A percentile compares a stretch with the other conserved stretches of the same genome.
Conservation (phyloP, 2,797 vertebrate genomes). For the Glyptemys insculpta region DNA sequence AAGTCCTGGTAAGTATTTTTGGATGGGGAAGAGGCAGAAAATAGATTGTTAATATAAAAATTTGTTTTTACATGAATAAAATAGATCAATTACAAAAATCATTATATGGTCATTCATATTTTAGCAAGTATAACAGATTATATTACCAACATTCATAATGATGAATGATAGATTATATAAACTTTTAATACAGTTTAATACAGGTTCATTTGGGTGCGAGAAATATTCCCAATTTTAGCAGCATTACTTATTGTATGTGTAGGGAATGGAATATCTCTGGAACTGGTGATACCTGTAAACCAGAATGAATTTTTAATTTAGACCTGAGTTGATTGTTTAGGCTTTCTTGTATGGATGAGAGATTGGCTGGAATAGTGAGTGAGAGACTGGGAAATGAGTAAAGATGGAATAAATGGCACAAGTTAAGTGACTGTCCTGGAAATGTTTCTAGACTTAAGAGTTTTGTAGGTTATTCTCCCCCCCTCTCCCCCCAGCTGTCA, state of each 20-base stretch:
- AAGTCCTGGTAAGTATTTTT: not conserved
- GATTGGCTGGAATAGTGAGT: not conserved
- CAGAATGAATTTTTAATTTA: not conserved
- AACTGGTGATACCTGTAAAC: not conserved
- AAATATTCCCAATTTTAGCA: not conserved
- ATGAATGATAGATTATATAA: not conserved
- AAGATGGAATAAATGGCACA: not conserved
- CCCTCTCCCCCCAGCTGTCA: not conserved
- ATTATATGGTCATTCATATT: too few species aligned
- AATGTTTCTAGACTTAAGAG: too few species aligned
- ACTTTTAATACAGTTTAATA: not conserved
- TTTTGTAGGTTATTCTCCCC: not conserved
- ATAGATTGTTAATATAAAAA: not conserved
- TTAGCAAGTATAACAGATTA: too few species aligned
- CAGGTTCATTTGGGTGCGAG: not conserved
- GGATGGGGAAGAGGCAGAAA: not conserved
- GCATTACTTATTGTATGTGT: not conserved
- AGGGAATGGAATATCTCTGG: not conserved
- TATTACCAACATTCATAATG: not conserved
- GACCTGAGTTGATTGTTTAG: not conserved
- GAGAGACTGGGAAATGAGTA: not conserved
- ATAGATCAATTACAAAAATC: not conserved
- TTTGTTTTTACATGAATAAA: not conserved
- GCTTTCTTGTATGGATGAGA: not conserved
- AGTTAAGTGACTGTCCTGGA: not conserved